These are phyloP conservation scores for Dicerorhinus sumatrensis DNA, from an alignment of 2,113 vertebrate species.

Conservation along the genomic window DNA sequence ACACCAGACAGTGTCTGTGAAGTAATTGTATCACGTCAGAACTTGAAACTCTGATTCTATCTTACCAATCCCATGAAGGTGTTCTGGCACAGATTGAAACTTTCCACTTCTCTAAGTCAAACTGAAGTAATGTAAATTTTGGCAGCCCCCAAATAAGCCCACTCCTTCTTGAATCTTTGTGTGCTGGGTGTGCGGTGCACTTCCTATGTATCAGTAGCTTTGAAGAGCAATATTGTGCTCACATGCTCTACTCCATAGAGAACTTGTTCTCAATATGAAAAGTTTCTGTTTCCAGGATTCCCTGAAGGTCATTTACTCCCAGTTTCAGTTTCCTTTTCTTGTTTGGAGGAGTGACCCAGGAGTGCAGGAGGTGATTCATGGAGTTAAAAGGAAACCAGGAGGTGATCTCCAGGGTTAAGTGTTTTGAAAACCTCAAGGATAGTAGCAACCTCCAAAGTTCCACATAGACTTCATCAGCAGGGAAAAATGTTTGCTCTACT, in stretches of 20 bases:
- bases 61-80: not conserved
- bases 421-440: not conserved
- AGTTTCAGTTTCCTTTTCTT: not conserved
- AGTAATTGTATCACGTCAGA: not conserved
- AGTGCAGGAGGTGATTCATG: not conserved
- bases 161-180: not conserved
- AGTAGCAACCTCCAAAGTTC: not conserved
- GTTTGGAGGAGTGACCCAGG: not conserved
- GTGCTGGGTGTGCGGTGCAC: accelerated
- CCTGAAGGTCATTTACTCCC: not conserved
- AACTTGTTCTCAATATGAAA: not conserved
- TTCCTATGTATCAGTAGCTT: not conserved
- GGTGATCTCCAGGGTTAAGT: not conserved
- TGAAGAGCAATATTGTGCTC: not conserved
- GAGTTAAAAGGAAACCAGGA: not conserved
- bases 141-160: not conserved
- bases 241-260: not conserved
- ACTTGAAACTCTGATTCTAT: not conserved
- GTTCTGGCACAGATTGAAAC: not conserved
- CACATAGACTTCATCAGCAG: not conserved
- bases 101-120: slow-evolving; percentile 27
- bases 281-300: not conserved
- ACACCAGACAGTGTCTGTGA: not conserved
- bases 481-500: not conserved
- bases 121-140: not conserved